These are phyloP conservation scores for Bubo blakistoni DNA, from an alignment of 2,113 vertebrate species.

Conservation along the genomic window DNA sequence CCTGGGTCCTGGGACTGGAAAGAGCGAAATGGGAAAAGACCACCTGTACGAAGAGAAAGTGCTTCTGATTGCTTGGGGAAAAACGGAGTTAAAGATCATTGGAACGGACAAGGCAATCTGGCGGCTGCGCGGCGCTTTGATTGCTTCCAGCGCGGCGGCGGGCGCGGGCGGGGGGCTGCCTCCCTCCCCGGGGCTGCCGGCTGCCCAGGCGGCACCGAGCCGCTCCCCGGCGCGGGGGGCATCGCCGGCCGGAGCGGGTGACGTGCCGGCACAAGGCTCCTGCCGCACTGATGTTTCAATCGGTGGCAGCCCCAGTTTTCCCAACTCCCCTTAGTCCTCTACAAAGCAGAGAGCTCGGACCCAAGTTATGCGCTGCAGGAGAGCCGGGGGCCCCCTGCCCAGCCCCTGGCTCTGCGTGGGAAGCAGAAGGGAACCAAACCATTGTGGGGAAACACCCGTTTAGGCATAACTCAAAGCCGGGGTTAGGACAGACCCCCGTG, in stretches of 20 bases:
- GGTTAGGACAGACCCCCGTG: accelerated
- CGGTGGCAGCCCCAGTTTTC: not conserved
- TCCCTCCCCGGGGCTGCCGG: not conserved
- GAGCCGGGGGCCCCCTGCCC: accelerated
- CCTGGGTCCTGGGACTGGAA: not conserved
- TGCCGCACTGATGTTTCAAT: accelerated
- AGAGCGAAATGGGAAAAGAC: constrained; percentile 38
- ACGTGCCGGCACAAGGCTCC: accelerated
- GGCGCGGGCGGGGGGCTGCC: not conserved
- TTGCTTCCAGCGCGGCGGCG: not conserved
- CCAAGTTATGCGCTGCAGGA: accelerated
- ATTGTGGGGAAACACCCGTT: accelerated
- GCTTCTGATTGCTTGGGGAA: constrained; percentile 36
- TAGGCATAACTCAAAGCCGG: accelerated
- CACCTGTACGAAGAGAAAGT: constrained; percentile 45
- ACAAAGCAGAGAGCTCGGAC: accelerated
- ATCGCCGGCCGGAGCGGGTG: not conserved
- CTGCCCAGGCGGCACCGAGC: accelerated
- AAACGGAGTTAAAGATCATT: constrained; percentile 46
- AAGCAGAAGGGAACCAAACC: accelerated
- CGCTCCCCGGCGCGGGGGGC: accelerated
- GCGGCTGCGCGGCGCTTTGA: not conserved
- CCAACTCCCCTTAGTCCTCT: not conserved
- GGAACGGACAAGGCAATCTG: constrained; percentile 66
- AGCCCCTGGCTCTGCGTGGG: not conserved